A percentile compares a stretch with the other conserved stretches of the same genome.
phyloP scores from a whole-genome alignment of 1,140 invertebrate species.

The Drosophila albomicans region DNA sequence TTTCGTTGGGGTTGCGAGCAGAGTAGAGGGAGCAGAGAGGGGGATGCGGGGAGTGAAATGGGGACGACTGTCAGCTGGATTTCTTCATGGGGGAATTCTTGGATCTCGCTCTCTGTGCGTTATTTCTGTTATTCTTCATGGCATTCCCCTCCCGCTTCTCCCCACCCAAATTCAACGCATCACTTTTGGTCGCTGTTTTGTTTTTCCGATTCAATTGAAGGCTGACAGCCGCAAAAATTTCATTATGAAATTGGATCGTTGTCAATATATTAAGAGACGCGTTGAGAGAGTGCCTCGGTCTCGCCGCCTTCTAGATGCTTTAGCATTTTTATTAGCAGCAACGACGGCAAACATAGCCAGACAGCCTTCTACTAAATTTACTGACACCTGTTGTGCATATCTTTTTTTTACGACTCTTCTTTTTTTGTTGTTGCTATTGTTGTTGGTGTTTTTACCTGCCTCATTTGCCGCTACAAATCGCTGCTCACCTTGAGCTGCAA shows the following conservation, averaged over 20 bases:
- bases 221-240: constrained; percentile 78
- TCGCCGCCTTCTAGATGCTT: background rate
- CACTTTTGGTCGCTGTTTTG: constrained; percentile 47
- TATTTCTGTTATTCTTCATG: constrained; percentile 27
- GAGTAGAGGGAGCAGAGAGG: background rate
- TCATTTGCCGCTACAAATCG: constrained; percentile 71
- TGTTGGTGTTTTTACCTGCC: constrained; percentile 32
- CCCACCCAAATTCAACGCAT: background rate
- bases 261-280: constrained; percentile 58
- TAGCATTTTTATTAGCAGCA: constrained; percentile 35
- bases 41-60: background rate
- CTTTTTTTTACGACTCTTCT: constrained; percentile 39
- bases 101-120: constrained; percentile 42
- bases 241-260: constrained; percentile 83
- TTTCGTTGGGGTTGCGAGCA: constrained; percentile 26
- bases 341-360: background rate
- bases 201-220: constrained; percentile 79
- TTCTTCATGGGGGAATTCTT: constrained; percentile 72
- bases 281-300: constrained; percentile 4
- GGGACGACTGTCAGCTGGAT: constrained; percentile 69
- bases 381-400: constrained; percentile 71
- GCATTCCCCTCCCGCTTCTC: constrained; percentile 34
- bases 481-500: constrained; percentile 61
- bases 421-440: background rate
- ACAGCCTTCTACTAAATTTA: constrained; percentile 44